These are phyloP conservation scores for Callaeas wilsoni DNA, from an alignment of 2,113 vertebrate species.

Conservation along the genomic window DNA sequence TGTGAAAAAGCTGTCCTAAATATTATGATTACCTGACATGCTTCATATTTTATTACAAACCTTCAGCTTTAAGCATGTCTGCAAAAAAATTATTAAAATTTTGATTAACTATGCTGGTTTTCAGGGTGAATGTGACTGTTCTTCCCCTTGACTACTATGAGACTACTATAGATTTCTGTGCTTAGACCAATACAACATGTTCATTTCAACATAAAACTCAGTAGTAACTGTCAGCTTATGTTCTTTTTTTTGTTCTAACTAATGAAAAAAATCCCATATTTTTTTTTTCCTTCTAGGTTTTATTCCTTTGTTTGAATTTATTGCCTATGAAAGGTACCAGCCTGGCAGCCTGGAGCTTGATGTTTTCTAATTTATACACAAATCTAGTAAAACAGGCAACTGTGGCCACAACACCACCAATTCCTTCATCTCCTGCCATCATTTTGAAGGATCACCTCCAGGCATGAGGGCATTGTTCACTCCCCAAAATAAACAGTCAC, in stretches of 20 bases:
- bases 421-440: constrained; percentile 13
- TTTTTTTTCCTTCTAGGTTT: background rate
- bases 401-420: background rate
- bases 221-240: background rate
- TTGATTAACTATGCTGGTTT: background rate
- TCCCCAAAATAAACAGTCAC: background rate
- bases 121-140: background rate
- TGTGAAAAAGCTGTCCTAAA: background rate
- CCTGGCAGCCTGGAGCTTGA: background rate
- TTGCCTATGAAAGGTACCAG: background rate
- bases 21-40: background rate
- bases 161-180: background rate
- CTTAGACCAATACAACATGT: background rate
- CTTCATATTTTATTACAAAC: background rate
- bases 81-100: background rate
- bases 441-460: constrained; percentile 17
- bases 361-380: constrained; percentile 29
- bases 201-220: background rate
- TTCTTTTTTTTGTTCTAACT: background rate
- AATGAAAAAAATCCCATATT: background rate
- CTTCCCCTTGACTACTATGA: background rate
- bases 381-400: background rate
- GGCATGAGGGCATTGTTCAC: background rate
- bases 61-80: background rate
- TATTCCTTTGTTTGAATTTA: constrained; percentile 15